Conservation (phyloP, 2,888 invertebrate species). For the Tenthredo mesomela region DNA sequence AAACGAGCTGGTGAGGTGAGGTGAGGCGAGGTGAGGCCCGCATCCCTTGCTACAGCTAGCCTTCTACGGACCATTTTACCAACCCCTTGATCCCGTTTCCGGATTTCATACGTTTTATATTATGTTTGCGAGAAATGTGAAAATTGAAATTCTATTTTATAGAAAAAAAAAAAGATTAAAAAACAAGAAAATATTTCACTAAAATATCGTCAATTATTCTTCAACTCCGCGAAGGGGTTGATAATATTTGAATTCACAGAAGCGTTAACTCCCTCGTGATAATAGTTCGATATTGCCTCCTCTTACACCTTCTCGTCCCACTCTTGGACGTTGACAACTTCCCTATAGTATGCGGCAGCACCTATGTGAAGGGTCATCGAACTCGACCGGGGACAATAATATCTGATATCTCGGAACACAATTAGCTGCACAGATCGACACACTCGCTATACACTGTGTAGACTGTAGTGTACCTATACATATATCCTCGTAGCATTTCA, state of each 20-base stretch:
- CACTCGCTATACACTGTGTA: background rate
- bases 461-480: too few relatives aligned
- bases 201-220: background rate
- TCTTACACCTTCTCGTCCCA: background rate
- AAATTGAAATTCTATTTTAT: background rate
- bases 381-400: constrained; percentile 13
- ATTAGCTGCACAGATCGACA: background rate
- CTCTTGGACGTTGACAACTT: background rate
- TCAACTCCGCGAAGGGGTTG: background rate
- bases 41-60: background rate
- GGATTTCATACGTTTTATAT: background rate
- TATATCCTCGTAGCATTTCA: background rate
- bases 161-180: background rate
- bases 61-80: background rate
- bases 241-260: background rate
- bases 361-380: background rate
- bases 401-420: constrained; percentile 33
- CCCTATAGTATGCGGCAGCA: background rate
- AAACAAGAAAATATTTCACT: background rate
- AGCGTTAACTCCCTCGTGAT: background rate
- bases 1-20: constrained; percentile 54
- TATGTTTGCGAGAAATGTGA: too few relatives aligned
- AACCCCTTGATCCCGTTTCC: background rate
- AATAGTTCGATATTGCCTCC: background rate
- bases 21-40: background rate